Conservation (phyloP, 2,888 invertebrate genomes). For the Eledone cirrhosa region DNA sequence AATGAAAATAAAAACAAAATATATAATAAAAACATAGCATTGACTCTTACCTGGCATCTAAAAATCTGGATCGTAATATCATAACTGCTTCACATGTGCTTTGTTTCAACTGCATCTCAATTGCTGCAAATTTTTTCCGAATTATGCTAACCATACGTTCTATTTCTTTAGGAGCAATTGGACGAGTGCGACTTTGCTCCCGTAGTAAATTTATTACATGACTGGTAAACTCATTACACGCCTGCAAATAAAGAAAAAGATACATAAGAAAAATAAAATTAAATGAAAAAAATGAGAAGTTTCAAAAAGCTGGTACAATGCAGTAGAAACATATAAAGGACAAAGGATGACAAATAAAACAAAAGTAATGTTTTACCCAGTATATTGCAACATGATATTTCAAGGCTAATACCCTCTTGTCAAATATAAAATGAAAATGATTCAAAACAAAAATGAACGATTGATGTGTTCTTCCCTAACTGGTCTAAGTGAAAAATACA, state of each 20-base stretch:
- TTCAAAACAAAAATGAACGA: too few species aligned
- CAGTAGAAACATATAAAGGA: too few species aligned
- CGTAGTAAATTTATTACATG: constrained; percentile 98
- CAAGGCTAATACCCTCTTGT: too few species aligned
- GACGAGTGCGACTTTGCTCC: constrained; percentile 96
- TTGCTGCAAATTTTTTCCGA: constrained; percentile 68
- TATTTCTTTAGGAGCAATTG: constrained; percentile 97
- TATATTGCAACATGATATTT: too few species aligned
- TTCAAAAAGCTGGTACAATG: too few species aligned
- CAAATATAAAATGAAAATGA: too few species aligned
- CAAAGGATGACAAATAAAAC: too few species aligned
- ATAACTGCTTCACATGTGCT: constrained; percentile 99
- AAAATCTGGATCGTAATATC: constrained; percentile 88
- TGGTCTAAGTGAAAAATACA: too few species aligned
- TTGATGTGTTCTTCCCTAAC: too few species aligned
- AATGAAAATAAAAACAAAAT: background rate
- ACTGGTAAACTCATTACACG: constrained; percentile 99
- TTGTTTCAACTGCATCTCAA: constrained; percentile 89
- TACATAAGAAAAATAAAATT: too few species aligned
- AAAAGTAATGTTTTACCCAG: too few species aligned
- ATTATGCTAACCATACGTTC: constrained; percentile 73
- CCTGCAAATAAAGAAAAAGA: constrained; percentile 69
- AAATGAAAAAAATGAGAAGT: too few species aligned
- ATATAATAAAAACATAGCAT: background rate
- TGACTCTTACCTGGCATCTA: constrained; percentile 74